phyloP scores from a whole-genome alignment of 2,113 vertebrate species.

The Cyanocitta stelleri region DNA sequence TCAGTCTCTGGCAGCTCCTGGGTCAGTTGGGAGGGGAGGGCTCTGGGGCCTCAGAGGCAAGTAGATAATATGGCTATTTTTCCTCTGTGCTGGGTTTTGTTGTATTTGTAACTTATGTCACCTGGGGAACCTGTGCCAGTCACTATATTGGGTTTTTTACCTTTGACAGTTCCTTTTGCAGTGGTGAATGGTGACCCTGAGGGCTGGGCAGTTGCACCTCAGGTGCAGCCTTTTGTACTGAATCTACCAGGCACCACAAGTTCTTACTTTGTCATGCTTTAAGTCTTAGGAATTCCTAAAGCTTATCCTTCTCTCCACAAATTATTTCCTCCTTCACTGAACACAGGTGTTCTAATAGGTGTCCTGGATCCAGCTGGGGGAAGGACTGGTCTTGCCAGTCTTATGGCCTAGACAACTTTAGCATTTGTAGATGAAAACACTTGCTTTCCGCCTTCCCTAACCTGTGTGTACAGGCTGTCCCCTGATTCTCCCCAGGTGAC shows the following conservation, averaged over 20 bases:
- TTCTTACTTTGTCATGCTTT: background rate
- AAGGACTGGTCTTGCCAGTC: background rate
- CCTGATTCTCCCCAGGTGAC: background rate
- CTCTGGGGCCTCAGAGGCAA: background rate
- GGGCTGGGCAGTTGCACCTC: background rate
- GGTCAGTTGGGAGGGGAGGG: background rate
- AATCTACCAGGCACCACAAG: background rate
- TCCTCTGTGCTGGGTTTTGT: background rate
- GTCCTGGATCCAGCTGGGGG: background rate
- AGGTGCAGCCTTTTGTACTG: background rate
- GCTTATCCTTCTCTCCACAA: background rate
- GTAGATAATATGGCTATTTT: background rate
- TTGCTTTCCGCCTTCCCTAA: background rate
- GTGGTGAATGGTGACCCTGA: background rate
- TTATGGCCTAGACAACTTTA: background rate
- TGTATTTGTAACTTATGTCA: background rate
- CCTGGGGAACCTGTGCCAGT: background rate
- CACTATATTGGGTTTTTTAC: background rate
- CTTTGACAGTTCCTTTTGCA: background rate
- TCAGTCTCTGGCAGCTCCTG: background rate
- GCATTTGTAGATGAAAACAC: background rate
- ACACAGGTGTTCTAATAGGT: background rate
- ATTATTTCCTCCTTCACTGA: background rate
- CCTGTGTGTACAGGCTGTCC: background rate
- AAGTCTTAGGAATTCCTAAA: background rate